Conservation (phyloP, 2,797 vertebrate species). For the Pangasius mekongensis region DNA sequence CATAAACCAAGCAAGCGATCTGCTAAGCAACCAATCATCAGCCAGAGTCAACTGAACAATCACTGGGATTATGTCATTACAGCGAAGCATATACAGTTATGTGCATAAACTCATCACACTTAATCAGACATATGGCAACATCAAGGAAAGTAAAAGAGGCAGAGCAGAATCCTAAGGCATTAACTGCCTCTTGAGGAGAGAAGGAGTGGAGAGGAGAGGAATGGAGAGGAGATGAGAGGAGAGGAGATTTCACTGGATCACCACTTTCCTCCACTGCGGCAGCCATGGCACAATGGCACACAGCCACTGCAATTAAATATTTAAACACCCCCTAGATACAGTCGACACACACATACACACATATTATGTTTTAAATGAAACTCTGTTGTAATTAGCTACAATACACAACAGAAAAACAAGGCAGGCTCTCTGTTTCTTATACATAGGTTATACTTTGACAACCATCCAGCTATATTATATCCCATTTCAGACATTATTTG, state of each 20-base stretch:
- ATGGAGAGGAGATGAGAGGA: constrained; percentile 25
- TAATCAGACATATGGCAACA: constrained; percentile 18
- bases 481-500: background rate
- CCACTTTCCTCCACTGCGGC: constrained; percentile 74
- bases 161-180: constrained; percentile 16
- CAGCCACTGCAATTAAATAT: constrained; percentile 73
- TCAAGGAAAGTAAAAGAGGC: constrained; percentile 19
- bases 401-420: background rate
- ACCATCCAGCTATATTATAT: no score
- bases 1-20: constrained; percentile 35
- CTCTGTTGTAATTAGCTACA: background rate
- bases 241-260: constrained; percentile 70
- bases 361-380: background rate
- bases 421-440: background rate
- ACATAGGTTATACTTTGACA: background rate
- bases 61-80: background rate
- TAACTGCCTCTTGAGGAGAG: background rate
- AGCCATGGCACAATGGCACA: constrained; percentile 73
- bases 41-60: constrained; percentile 28
- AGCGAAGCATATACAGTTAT: background rate
- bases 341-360: constrained; percentile 26
- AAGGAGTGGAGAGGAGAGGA: background rate
- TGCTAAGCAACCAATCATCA: constrained; percentile 36
- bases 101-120: background rate
- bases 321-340: constrained; percentile 60